Base-by-base conservation (phyloP, 2,797 vertebrate genomes). In the Oreortyx pictus region DNA sequence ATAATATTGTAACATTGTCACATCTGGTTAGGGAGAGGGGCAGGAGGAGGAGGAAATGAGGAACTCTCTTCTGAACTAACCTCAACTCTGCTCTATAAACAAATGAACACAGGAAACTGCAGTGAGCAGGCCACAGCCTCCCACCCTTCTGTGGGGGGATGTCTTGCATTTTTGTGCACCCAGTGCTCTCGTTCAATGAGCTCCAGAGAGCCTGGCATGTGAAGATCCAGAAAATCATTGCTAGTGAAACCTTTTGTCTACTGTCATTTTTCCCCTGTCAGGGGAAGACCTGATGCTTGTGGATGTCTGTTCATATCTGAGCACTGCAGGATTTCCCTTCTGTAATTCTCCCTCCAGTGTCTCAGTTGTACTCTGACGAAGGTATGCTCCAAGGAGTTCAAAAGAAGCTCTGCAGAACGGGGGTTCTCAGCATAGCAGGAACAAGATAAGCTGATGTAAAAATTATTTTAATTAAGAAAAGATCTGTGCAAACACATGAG, bases 1-100 rank as follows among this genome's bases (percentile, higher is more conserved):
- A 96, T 90, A 87, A 77, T 91, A 80, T 92, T 95, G 88, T 96
- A 92, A 95, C 61, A 57, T 68, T 93, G 93, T 95, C 84, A 81
- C 94, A 90, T 94, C 86, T 96, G 91, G 82, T 89, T 94, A 93
- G 88, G 86, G 72, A 67, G 79, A 90, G 59, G 52, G 61, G 46
- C 72, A 83, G 70, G 20, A 56, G 84, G 85, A 92, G 80, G 57
- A 81, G 87, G 83, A 84, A 95, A 94, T 56, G 84, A 90, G 64
- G 89, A 95, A 47, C 61, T 93, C 59, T 87, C 60, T 92, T 95
- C 80, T 89, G 82, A 76, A 80, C 76, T 72, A 94, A 96, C 74
- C 76, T 84, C 68, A 88, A 57, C 46, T 65, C 73, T 78, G 41
- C 86, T 93, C 73, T 80, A 43, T 73, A 76, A 94, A 96, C 89